These are phyloP conservation scores for Holotrichia oblita DNA, from an alignment of 1,140 invertebrate genomes.

Conservation along the genomic window DNA sequence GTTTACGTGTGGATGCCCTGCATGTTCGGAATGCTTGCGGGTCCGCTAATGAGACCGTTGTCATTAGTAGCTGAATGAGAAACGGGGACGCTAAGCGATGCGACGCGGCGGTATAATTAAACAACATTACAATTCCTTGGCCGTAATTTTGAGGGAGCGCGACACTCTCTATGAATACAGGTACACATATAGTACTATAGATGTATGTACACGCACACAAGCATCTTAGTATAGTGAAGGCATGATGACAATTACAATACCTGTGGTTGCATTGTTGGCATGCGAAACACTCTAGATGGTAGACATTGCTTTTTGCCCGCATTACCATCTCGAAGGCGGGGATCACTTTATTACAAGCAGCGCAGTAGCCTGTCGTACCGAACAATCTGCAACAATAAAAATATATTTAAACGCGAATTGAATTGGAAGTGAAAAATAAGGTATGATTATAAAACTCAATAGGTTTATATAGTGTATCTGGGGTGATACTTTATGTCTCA, in stretches of 20 bases:
- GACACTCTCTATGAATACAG: not conserved
- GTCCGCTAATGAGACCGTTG: slow-evolving; percentile 22
- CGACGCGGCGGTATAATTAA: slow-evolving; percentile 37
- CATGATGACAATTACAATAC: slow-evolving; percentile 64
- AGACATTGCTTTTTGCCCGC: slow-evolving; percentile 93
- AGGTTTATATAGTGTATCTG: too few relatives aligned
- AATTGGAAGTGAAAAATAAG: too few relatives aligned
- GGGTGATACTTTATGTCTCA: too few relatives aligned
- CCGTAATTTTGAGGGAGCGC: slow-evolving; percentile 35
- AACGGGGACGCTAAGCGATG: not conserved
- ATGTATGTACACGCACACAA: too few relatives aligned
- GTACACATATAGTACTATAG: not conserved
- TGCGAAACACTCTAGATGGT: slow-evolving; percentile 96
- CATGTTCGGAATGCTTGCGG: slow-evolving; percentile 34
- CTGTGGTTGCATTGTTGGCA: slow-evolving; percentile 97
- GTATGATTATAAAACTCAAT: too few relatives aligned
- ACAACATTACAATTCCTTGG: slow-evolving; percentile 45
- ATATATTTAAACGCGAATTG: too few relatives aligned
- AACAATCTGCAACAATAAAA: slow-evolving; percentile 82
- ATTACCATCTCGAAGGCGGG: slow-evolving; percentile 98
- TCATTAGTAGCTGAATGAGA: slow-evolving; percentile 17
- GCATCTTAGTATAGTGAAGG: not conserved
- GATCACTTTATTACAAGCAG: slow-evolving; percentile 92
- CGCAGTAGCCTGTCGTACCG: slow-evolving; percentile 91
- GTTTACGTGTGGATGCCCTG: not conserved